Evolutionary conservation across 1,140 invertebrate genomes (phyloP).

Genomic region (Bathynomus jamesi): DNA sequence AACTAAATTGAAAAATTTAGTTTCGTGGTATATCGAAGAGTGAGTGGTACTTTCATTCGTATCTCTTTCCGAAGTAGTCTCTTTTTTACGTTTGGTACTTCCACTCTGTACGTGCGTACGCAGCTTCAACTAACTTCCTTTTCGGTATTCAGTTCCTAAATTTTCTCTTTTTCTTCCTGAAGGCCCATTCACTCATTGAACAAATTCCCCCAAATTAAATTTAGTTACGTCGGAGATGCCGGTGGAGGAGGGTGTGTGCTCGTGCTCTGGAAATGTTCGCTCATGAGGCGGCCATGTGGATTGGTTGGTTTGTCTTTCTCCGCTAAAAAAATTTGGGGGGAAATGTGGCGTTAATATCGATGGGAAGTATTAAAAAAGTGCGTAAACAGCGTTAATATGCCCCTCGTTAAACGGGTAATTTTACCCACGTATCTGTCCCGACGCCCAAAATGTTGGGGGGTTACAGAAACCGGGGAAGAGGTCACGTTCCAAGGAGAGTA

Average conservation of each 20-base stretch:
- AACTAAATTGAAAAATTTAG: no score
- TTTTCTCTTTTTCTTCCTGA: no score
- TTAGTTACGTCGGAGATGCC: background rate
- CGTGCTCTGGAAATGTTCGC: background rate
- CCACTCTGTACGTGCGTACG: no score
- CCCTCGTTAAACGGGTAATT: constrained; percentile 28
- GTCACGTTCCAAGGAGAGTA: constrained; percentile 52
- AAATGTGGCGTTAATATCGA: background rate
- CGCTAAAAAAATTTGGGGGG: background rate
- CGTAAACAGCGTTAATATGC: constrained; percentile 9
- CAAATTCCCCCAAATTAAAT: no score
- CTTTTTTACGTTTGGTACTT: no score
- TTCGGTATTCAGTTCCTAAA: no score
- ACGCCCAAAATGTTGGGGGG: constrained; percentile 21
- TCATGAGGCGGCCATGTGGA: background rate
- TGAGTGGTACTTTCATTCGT: no score
- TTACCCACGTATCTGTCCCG: constrained; percentile 15
- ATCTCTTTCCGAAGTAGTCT: no score
- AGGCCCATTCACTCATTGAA: no score
- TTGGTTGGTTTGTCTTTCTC: background rate
- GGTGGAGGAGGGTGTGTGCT: background rate
- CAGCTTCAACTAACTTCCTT: no score
- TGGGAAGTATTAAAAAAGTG: background rate
- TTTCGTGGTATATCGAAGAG: no score
- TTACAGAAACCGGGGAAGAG: constrained; percentile 46